phyloP scores from a whole-genome alignment of 2,888 invertebrate species.

The Lamellibrachia satsuma region DNA sequence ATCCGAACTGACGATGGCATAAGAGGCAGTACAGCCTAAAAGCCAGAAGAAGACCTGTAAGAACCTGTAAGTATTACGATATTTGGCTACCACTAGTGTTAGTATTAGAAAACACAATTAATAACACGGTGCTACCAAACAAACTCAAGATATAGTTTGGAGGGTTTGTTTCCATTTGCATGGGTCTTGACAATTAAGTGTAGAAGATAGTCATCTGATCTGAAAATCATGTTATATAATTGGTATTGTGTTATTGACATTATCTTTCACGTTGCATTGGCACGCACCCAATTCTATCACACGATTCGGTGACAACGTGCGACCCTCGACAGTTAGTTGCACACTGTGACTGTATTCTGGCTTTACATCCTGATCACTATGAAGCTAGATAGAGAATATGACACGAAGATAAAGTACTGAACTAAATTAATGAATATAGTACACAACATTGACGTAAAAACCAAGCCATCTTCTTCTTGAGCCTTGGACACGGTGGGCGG shows the following conservation, averaged over 20 bases:
- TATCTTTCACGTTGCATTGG: not conserved
- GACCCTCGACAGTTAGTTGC: not conserved
- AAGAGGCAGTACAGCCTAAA: no score
- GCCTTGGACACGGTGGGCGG: not conserved
- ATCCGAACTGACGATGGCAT: no score
- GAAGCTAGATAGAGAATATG: not conserved
- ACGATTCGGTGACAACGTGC: not conserved
- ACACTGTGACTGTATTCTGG: not conserved
- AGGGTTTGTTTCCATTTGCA: not conserved
- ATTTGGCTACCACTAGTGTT: no score
- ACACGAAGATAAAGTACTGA: not conserved
- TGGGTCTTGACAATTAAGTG: not conserved
- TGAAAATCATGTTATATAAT: not conserved
- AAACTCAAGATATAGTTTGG: not conserved
- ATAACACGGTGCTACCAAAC: not conserved
- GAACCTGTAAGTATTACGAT: no score
- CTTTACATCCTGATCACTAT: not conserved
- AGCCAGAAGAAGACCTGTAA: no score
- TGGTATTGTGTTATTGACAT: not conserved
- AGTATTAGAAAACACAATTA: not conserved
- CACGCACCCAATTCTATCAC: not conserved
- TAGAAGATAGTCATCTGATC: not conserved
- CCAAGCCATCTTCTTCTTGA: not conserved
- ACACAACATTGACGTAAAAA: not conserved
- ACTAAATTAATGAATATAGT: not conserved